A percentile compares a stretch with the other conserved stretches of the same genome.
phyloP scores from a whole-genome alignment of 1,140 invertebrate genomes.

The Drosophila micromelanica region DNA sequence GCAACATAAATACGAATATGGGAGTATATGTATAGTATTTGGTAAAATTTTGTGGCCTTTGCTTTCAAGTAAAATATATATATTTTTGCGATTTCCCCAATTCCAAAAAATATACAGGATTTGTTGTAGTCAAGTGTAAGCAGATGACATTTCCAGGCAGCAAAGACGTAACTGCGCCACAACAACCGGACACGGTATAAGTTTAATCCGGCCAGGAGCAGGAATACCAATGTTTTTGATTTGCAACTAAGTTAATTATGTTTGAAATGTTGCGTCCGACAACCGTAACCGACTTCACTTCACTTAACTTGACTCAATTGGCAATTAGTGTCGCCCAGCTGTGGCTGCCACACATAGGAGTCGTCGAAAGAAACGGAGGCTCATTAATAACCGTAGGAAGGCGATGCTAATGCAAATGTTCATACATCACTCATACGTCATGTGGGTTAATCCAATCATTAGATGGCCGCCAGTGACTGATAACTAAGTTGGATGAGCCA shows the following conservation, averaged over 20 bases:
- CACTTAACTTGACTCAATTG: slow-evolving; percentile 60
- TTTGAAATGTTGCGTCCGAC: slow-evolving; percentile 34
- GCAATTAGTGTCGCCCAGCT: slow-evolving; percentile 68
- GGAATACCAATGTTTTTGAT: slow-evolving; percentile 18
- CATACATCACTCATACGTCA: slow-evolving; percentile 80
- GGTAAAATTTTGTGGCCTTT: no score
- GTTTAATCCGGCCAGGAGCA: slow-evolving; percentile 45
- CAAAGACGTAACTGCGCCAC: no score
- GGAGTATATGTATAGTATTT: no score
- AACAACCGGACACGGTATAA: no score
- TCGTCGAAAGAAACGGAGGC: slow-evolving; percentile 40
- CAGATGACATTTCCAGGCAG: no score
- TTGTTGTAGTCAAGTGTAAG: no score
- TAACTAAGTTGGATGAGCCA: slow-evolving; percentile 10
- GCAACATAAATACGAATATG: not conserved
- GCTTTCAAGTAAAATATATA: no score
- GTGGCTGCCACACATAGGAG: slow-evolving; percentile 17
- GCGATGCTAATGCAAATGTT: slow-evolving; percentile 38
- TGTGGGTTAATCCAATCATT: slow-evolving; percentile 73
- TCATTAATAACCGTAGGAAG: slow-evolving; percentile 69
- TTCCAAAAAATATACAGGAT: no score
- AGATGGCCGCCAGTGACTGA: slow-evolving; percentile 30
- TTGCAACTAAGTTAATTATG: slow-evolving; percentile 51
- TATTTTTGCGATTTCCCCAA: no score
- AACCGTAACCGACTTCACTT: slow-evolving; percentile 15